Evolutionary conservation across 1,140 invertebrate species (phyloP), one percentile per base, ranked within the genome.

Genomic region (Orchesella cincta): DNA sequence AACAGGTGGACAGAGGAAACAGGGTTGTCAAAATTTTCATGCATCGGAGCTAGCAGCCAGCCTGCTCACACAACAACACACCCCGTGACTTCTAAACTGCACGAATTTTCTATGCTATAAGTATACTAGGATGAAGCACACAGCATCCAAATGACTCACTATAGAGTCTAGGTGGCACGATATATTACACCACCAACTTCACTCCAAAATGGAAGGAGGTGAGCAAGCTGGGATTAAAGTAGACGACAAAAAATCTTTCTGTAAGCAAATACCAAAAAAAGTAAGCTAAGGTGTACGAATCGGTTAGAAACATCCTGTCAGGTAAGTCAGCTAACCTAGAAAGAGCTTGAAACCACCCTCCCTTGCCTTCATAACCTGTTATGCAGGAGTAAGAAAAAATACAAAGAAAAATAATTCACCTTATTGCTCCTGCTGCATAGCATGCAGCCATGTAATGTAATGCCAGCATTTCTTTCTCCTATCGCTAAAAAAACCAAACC

Each of bases 261-360:
- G 39, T 46, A 46, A 46, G 18, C 18, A 18, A 18, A 46, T 46
- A 46, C 39, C 39, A 46, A 46, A 46, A 46, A 46, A 46, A 46
- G 5, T 18, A 46, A 46, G 39, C 39, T 5, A 46, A 67, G 14
- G 28, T 67, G 62, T 12, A 67, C 29, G 62, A 31, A 31, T 67
- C 62, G 62, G 62, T 33, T 67, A 33, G 31, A 67, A 67, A 33
- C 62, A 67, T 67, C 62, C 62, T 67, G 62, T 67, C 62, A 67
- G 62, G 62, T 67, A 67, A 67, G 28, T 31, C 62, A 67, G 62
- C 28, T 67, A 67, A 67, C 62, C 62, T 67, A 67, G 62, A 67
- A 67, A 16, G 62, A 67, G 62, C 31, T 67, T 33, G 26, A 67
- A 67, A 67, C 62, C 62, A 14, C 28, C 62, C 31, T 67, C 26